Evolutionary conservation across 2,888 invertebrate species (phyloP), one percentile per base, ranked within the genome.

Genomic region (Drosophila neonasuta): DNA sequence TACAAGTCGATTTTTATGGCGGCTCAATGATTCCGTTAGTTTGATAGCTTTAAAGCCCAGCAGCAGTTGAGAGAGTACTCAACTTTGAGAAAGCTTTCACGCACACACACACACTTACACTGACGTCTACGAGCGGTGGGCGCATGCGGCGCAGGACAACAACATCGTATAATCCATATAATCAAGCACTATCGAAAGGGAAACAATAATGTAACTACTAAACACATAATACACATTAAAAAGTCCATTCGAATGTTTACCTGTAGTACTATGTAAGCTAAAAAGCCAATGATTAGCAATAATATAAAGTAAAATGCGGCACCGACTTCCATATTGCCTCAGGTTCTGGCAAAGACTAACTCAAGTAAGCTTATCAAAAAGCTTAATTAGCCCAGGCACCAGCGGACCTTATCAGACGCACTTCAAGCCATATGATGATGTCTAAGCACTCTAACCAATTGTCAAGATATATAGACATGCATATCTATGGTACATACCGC

Each of bases 301-400:
- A 66, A 2, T 10, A 71, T 1, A 24, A 74, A 77, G 3, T 62
- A 62, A 3, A 61, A 45, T 15, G 68, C 9, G 36, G 77, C 49
- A 39, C 52, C 44, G 36, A 42, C 65, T 32, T 62, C 84, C 80
- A 80, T 80, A 46, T 68, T 65, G 77, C 64, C 60, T 52, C 62
- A 48, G 57, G 67, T 66, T 59, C 74, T 42, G 49, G 39, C 59
- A 24, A 45, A 79, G 79, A 80, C 80, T 80, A 69, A 81, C 63
- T 59, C 65, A 52, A 60, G 42, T 7, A 20, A 39, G 60, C 58
- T 68, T 77, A 76, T 74, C 74, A 67, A 58, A 54, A 50, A 56
- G 45, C 55, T 51, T 49, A 68, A 74, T 65, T 65, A 64, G 60
- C 52, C 52, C 52, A 10, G 42, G 46, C 15, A 61, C 39, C n/a